Evolutionary conservation across 2,113 vertebrate species (phyloP).

Genomic region (Tauraco erythrolophus): DNA sequence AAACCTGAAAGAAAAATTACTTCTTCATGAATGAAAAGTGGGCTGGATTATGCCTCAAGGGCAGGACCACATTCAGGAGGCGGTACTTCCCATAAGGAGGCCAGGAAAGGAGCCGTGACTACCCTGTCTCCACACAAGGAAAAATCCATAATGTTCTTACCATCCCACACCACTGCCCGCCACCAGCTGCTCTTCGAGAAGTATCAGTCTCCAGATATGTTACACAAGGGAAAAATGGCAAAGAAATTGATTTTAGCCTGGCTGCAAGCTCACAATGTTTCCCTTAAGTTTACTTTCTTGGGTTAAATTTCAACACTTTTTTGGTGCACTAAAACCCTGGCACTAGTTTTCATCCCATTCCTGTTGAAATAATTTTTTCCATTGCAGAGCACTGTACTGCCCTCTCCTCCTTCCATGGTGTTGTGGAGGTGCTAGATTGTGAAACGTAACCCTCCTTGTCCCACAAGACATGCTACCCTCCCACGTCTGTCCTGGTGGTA

Average conservation of each 20-base stretch:
- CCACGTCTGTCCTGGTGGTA: neutral
- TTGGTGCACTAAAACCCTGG: neutral
- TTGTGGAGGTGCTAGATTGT: neutral
- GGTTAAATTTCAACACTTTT: neutral
- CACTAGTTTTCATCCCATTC: neutral
- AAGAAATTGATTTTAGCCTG: neutral
- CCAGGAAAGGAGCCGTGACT: neutral
- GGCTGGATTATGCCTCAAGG: neutral
- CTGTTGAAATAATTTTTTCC: neutral
- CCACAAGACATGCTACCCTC: neutral
- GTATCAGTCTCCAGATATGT: neutral
- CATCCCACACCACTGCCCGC: rapidly evolving
- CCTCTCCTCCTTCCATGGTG: neutral
- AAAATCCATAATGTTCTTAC: neutral
- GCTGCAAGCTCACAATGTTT: neutral
- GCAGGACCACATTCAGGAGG: neutral
- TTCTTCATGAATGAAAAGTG: neutral
- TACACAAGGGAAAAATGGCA: neutral
- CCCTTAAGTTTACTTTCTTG: neutral
- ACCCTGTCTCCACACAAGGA: neutral
- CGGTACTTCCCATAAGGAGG: neutral
- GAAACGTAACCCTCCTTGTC: neutral
- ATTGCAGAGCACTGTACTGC: neutral
- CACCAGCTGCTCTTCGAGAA: neutral
- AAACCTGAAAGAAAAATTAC: neutral